Evolutionary conservation across 2,113 vertebrate genomes (phyloP), one percentile per base, ranked within the genome.

Genomic region (Hyperoodon ampullatus): DNA sequence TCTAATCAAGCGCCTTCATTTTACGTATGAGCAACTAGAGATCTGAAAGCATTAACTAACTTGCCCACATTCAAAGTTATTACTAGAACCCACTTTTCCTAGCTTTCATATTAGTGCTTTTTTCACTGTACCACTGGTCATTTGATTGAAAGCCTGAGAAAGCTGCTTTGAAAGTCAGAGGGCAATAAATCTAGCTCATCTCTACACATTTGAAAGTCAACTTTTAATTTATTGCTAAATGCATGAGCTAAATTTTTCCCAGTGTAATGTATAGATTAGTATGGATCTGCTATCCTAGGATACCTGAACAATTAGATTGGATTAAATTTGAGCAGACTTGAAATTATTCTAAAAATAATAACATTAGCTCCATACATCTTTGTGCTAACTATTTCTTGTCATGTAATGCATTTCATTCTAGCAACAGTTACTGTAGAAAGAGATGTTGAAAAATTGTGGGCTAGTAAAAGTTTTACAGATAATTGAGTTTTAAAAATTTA

Each of bases 131-230:
- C 58, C 66, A 33, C 15, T 10, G 44, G 11, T 50, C 23, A 53
- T 86, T 85, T 86, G 47, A 90, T n/a, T 66, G 55, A 96, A 96
- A 90, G 30, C 21, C 33, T 21, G 2, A 93, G 77, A 78, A 75
- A 28, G 47, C 16, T 39, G 7, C 15, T 92, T 78, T 72, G 66
- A 72, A 95, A 89, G 4, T 63, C 55, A 89, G 11, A 66, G 16
- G 13, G 24, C 82, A 92, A 86, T 96, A 92, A 93, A 96, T 95
- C 66, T 66, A 92, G 30, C 72, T 86, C 88, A 66, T 93, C 13
- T 84, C n/a, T 65, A 82, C 16, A 87, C 13, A 66, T 50, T 16
- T 55, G 50, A 97, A 95, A 68, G 66, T 96, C 78, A 92, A 63
- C 8, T 82, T 95, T 61, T 55, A 84, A 97, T 77, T 92, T 81